Percentiles rank a stretch among this genome's conserved stretches.
phyloP scores from a whole-genome alignment of 2,888 invertebrate species.

The Phyto melanocephala region DNA sequence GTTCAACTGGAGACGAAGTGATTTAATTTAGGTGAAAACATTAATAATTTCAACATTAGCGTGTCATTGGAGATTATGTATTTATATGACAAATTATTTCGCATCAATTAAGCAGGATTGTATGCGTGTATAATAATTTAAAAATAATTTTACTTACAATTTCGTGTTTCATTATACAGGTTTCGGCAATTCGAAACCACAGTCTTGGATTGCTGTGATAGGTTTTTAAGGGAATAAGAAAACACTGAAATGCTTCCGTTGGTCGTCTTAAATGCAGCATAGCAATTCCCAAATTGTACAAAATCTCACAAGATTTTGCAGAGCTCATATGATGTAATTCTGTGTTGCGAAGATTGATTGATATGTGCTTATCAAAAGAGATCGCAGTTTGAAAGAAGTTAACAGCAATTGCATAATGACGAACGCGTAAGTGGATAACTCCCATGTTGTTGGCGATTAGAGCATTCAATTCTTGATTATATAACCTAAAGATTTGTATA shows the following conservation, averaged over 20 bases:
- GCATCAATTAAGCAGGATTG: too few species aligned
- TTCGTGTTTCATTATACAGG: conserved; percentile 87
- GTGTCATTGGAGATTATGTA: too few species aligned
- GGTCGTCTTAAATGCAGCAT: conserved; percentile 90
- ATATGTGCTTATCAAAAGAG: conserved; percentile 75
- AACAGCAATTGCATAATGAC: conserved; percentile 78
- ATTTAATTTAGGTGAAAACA: too few species aligned
- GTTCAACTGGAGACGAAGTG: too few species aligned
- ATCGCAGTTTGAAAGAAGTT: conserved; percentile 78
- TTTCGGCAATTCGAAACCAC: conserved; percentile 96
- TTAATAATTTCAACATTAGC: too few species aligned
- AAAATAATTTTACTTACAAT: conserved; percentile 75
- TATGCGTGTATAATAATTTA: too few species aligned
- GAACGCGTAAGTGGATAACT: conserved; percentile 78
- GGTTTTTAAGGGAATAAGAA: conserved; percentile 90
- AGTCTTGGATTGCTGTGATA: conserved; percentile 93
- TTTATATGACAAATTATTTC: too few species aligned
- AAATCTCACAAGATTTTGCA: conserved; percentile 77
- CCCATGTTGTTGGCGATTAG: conserved; percentile 79
- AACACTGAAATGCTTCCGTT: conserved; percentile 92
- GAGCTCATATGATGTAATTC: conserved; percentile 75
- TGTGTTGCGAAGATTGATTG: conserved; percentile 70
- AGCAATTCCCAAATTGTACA: conserved; percentile 81
- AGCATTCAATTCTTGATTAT: conserved; percentile 76
- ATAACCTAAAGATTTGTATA: neutral